phyloP scores from a whole-genome alignment of 2,888 invertebrate species.

The Cheilosia scutellata region DNA sequence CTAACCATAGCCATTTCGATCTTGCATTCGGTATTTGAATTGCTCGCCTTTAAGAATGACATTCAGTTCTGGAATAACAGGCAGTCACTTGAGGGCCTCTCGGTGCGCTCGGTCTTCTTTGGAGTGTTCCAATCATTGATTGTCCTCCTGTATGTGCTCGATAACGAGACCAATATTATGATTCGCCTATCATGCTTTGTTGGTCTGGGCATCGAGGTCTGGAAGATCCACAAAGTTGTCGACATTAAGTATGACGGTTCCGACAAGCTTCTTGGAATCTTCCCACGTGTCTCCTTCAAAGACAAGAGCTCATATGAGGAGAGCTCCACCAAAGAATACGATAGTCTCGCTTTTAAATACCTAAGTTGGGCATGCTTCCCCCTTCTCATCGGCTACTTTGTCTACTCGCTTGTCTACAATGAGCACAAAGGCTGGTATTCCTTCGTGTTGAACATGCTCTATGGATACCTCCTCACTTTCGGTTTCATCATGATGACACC shows the following conservation, averaged over 20 bases:
- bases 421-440: constrained; percentile 99
- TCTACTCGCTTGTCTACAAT: constrained; percentile 96
- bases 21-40: constrained; percentile 98
- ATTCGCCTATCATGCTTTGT: constrained; percentile 97
- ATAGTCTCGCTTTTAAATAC: constrained; percentile 97
- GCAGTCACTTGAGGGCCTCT: constrained; percentile 97
- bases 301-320: constrained; percentile 99
- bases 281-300: constrained; percentile 92
- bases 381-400: constrained; percentile 95
- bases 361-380: constrained; percentile 98
- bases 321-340: constrained; percentile 97
- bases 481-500: constrained; percentile 99
- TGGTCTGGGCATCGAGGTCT: constrained; percentile 97
- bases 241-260: constrained; percentile 92
- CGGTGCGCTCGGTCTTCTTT: constrained; percentile 99
- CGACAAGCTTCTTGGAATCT: constrained; percentile 89
- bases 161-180: constrained; percentile 99
- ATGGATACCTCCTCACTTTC: constrained; percentile 98
- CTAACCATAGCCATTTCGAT: constrained; percentile 96
- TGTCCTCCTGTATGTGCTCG: constrained; percentile 97
- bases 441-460: constrained; percentile 97
- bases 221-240: constrained; percentile 99
- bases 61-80: constrained; percentile 99
- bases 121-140: constrained; percentile 98
- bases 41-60: constrained; percentile 99